Percentiles rank a stretch among this genome's conserved stretches.
Conservation (phyloP, 2,888 invertebrate species). For the Leucophenga montana region DNA sequence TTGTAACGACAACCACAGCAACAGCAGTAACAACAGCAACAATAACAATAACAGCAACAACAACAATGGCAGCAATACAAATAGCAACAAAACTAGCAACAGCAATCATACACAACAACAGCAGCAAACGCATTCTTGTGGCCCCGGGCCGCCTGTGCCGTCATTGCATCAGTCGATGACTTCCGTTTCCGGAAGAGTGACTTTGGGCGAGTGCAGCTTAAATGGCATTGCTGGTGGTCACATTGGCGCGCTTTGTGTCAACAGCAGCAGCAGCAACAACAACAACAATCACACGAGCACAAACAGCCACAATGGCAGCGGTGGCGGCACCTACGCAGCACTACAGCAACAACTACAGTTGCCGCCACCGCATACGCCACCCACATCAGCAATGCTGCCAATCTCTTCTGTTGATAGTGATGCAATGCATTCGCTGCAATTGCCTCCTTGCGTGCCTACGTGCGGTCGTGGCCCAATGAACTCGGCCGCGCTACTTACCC, state of each 20-base stretch:
- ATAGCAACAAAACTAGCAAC: constrained; percentile 40
- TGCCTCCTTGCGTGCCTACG: constrained; percentile 22
- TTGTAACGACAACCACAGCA: constrained; percentile 61
- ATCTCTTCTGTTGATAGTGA: constrained; percentile 35
- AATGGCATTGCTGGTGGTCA: constrained; percentile 50
- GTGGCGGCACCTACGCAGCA: constrained; percentile 41
- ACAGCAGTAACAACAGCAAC: constrained; percentile 38
- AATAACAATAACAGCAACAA: too few species aligned
- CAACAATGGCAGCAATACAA: constrained; percentile 37
- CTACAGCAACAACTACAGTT: constrained; percentile 33
- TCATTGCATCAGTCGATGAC: constrained; percentile 40
- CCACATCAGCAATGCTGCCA: constrained; percentile 45
- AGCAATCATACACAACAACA: constrained; percentile 38
- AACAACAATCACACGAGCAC: constrained; percentile 32
- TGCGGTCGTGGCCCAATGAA: constrained; percentile 30
- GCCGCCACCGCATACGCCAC: constrained; percentile 37
- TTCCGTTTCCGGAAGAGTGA: constrained; percentile 51
- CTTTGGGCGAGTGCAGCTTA: constrained; percentile 64
- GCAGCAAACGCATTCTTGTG: constrained; percentile 46
- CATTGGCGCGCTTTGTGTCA: constrained; percentile 39
- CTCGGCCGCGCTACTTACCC: constrained; percentile 43
- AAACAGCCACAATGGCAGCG: constrained; percentile 43
- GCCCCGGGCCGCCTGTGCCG: constrained; percentile 45
- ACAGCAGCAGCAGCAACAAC: constrained; percentile 39
- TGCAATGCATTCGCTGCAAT: neutral